Evolutionary conservation across 2,888 invertebrate genomes (phyloP), one percentile per base, ranked within the genome.

Genomic region (Hypercompe scribonia): DNA sequence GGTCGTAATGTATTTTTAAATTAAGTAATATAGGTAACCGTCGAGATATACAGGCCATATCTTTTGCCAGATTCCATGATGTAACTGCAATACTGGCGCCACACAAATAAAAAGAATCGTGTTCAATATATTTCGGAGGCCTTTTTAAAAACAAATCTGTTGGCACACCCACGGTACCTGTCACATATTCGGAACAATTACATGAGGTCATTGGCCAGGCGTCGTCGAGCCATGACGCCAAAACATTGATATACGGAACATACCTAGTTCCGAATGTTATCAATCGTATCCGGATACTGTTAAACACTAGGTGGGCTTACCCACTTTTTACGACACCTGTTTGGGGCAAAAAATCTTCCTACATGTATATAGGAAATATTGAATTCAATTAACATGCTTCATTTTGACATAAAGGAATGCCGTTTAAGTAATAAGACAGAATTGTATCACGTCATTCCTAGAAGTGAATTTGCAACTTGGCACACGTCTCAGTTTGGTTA

Each of bases 111-210:
- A 46, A 33, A 73, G 72, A 70, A 71, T 24, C n/a, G 39, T 58
- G 42, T 28, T 46, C 68, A 77, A 77, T 71, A 71, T 71, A 74
- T 75, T 75, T 69, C 39, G 50, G 36, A 70, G 39, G 70, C 61
- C 64, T 68, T 70, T 81, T 78, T 78, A 75, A 75, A 81, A 80
- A 77, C 78, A 78, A 80, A 80, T 83, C 69, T 72, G 80, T 80
- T 71, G 70, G 67, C 80, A 73, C 84, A 79, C 81, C 81, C 82
- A 83, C 83, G 73, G 71, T 89, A 90, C 90, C 90, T 93, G 93
- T 92, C 92, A 89, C 91, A 90, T 90, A 91, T 93, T 92, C 93
- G 92, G 94, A 88, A 90, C 91, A 90, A 90, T 89, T 89, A 90
- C 81, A 80, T 76, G 88, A 86, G 94, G 89, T 94, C 93, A 92